Percentiles rank a stretch among this genome's conserved stretches.
Conservation (phyloP, 92 coral and sea anemone species). For the Parazoanthus atlanticus region DNA sequence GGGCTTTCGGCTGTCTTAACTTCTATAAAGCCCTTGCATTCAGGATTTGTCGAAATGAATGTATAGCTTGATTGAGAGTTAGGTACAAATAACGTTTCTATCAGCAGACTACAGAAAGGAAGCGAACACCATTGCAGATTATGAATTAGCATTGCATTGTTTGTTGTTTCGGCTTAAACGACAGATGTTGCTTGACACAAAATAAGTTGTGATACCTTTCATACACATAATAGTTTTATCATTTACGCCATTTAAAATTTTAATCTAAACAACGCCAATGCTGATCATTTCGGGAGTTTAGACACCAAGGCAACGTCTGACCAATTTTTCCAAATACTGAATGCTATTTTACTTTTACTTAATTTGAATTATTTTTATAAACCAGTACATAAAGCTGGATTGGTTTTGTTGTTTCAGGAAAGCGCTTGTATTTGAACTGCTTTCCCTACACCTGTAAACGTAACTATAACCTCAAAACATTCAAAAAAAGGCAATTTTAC, state of each 20-base stretch:
- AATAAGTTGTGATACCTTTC: background rate
- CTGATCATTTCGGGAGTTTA: background rate
- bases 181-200: background rate
- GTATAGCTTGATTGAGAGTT: background rate
- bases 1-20: background rate
- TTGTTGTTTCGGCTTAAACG: background rate
- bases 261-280: no score
- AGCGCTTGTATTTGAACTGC: background rate
- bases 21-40: background rate
- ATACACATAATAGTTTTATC: background rate
- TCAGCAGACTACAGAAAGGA: background rate
- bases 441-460: no score
- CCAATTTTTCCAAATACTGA: background rate
- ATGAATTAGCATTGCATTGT: conserved; percentile 2
- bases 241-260: background rate
- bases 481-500: background rate
- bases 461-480: background rate
- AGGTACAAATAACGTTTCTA: background rate
- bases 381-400: no score
- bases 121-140: conserved; percentile 17
- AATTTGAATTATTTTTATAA: no score
- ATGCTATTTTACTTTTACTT: background rate
- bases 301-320: background rate
- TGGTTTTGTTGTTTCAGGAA: background rate
- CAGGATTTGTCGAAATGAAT: background rate